A percentile compares a stretch with the other conserved stretches of the same genome.
Conservation (phyloP, 2,113 vertebrate genomes). For the Ciconia boyciana region DNA sequence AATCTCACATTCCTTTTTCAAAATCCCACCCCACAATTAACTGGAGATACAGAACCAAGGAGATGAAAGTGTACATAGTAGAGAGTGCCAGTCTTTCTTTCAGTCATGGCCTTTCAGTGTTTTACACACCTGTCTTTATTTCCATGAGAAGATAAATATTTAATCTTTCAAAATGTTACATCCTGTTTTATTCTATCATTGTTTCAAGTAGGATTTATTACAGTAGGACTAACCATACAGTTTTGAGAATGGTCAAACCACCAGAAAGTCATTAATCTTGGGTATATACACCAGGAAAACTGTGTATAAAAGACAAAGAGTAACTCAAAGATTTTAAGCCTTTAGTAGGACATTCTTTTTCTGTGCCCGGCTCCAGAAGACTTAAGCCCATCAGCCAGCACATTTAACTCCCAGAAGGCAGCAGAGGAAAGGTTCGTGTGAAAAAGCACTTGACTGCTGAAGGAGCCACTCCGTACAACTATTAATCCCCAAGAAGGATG, state of each 20-base stretch:
- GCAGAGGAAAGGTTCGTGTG: constrained; percentile 37
- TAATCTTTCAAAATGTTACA: not conserved
- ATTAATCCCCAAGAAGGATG: constrained; percentile 57
- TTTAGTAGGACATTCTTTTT: constrained; percentile 71
- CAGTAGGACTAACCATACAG: not conserved
- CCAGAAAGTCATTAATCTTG: constrained; percentile 69
- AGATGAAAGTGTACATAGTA: not conserved
- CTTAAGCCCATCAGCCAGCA: constrained; percentile 20
- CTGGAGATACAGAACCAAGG: not conserved
- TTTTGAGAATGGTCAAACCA: constrained; percentile 58
- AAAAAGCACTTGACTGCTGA: constrained; percentile 47
- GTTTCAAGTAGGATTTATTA: not conserved
- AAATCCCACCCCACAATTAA: not conserved
- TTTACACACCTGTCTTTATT: not conserved
- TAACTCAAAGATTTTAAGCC: constrained; percentile 73
- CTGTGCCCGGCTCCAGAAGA: constrained; percentile 53
- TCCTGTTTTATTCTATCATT: not conserved
- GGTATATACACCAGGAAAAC: constrained; percentile 71
- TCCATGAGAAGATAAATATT: not conserved
- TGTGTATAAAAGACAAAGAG: constrained; percentile 79
- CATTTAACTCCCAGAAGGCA: constrained; percentile 55
- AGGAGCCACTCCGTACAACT: constrained; percentile 40
- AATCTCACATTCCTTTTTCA: not conserved
- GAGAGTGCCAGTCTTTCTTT: not conserved
- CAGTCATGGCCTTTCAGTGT: not conserved